Evolutionary conservation across 2,113 vertebrate genomes (phyloP).

Genomic region (Macrotis lagotis): DNA sequence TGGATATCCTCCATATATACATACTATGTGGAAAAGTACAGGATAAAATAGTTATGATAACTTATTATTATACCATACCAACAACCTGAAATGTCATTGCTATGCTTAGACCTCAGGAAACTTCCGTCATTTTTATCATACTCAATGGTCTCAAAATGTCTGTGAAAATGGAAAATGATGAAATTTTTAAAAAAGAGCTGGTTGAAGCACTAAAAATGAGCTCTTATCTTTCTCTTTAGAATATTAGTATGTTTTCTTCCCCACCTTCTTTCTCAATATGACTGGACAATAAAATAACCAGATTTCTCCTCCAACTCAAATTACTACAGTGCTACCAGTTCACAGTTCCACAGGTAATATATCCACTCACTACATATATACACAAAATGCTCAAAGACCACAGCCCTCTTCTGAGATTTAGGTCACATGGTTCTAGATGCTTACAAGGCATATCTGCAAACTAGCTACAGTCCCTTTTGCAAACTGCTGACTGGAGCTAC

Average conservation of each 20-base stretch:
- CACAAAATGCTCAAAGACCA: slow-evolving; percentile 25
- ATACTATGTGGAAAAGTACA: slow-evolving; percentile 16
- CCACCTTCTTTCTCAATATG: slow-evolving; percentile 22
- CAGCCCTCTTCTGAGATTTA: slow-evolving; percentile 11
- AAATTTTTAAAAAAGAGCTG: slow-evolving; percentile 78
- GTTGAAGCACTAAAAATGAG: slow-evolving; percentile 80
- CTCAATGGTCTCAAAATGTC: slow-evolving; percentile 78
- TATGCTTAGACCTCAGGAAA: slow-evolving; percentile 71
- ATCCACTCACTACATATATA: slow-evolving; percentile 46
- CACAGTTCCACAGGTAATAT: slow-evolving; percentile 4
- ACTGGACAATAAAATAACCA: neutral
- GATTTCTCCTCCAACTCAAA: neutral
- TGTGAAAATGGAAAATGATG: slow-evolving; percentile 78
- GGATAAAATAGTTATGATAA: neutral
- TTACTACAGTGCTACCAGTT: slow-evolving; percentile 24
- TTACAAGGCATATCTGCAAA: slow-evolving; percentile 70
- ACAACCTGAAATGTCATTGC: slow-evolving; percentile 60
- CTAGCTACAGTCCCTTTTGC: slow-evolving; percentile 64
- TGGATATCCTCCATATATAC: neutral
- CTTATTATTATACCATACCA: slow-evolving; percentile 20
- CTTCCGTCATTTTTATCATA: slow-evolving; percentile 72
- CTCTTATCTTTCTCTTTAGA: slow-evolving; percentile 79
- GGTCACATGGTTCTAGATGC: slow-evolving; percentile 62
- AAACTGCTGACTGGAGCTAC: slow-evolving; percentile 78
- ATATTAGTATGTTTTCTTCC: slow-evolving; percentile 45